Base-by-base conservation (phyloP, 2,888 invertebrate genomes). In the Liposcelis brunnea region DNA sequence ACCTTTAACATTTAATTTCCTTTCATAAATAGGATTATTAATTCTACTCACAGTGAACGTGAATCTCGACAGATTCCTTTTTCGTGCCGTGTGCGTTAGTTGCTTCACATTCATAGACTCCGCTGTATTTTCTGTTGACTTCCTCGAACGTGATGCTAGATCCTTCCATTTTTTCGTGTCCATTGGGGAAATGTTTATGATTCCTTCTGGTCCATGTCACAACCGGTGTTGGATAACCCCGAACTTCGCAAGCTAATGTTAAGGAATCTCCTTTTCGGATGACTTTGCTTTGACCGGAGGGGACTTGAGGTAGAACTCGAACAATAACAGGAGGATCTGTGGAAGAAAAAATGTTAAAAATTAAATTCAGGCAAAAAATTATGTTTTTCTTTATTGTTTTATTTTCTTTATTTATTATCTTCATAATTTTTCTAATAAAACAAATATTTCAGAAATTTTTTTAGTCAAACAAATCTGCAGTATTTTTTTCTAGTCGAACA, bases 101-200 rank as follows among this genome's bases (percentile, higher is more conserved):
- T 7, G 40, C 40, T 14, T 16, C 12, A 21, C 40, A 40, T n/a
- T 40, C 5, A 18, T 40, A 40, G 7, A 6, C 11, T 18, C 40
- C 40, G 18, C 5, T 19, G 19, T 6, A 5, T n/a, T 19, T 16
- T 11, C 40, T 16, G 19, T 40, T 21, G 15, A 40, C 40, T 7
- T 40, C 21, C 19, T 16, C 40, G 21, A 40, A 40, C n/a, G 40
- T 40, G 16, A 40, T 16, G 19, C 40, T 40, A 6, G 7, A 19
- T 40, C 40, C 40, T 7, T 16, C 19, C 40, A 40, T 40, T n/a
- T 3, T 40, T n/a, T 40, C 19, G 19, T 40, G 3, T 12, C 40
- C 40, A 19, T 40, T 40, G 7, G 16, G 15, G 11, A 40, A 40
- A 19, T 14, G 18, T 11, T 21, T 21, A 8, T 26, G 26, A 19